These are phyloP conservation scores for Gambusia holbrooki DNA, from an alignment of 2,113 vertebrate species.

Conservation along the genomic window DNA sequence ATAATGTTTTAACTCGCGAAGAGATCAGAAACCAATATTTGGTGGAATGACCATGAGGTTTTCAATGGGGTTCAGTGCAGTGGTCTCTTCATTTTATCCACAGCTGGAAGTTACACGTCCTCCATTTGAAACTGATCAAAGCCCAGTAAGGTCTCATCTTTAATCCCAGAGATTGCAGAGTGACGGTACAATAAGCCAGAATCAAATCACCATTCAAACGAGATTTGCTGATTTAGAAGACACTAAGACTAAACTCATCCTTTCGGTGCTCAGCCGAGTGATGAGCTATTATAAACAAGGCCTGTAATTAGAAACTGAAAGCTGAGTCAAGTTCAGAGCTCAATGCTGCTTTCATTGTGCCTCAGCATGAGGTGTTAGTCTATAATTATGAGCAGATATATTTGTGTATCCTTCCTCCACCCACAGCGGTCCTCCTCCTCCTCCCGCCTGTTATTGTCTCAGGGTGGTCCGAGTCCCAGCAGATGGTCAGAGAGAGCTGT, in stretches of 20 bases:
- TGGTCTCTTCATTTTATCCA: no score
- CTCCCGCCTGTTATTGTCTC: constrained; percentile 63
- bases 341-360: constrained; percentile 38
- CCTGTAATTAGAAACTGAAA: constrained; percentile 24
- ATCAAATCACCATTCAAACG: not conserved
- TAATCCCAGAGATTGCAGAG: not conserved
- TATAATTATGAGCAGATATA: constrained; percentile 60
- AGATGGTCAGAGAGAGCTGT: constrained; percentile 78
- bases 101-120: no score
- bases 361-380: constrained; percentile 34
- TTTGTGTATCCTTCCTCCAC: constrained; percentile 67
- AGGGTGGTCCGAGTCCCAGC: constrained; percentile 66
- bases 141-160: no score
- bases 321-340: constrained; percentile 32
- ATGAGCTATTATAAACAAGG: constrained; percentile 32
- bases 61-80: no score
- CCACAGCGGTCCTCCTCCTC: constrained; percentile 43
- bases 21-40: no score
- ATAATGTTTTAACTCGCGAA: no score
- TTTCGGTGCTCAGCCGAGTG: constrained; percentile 4
- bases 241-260: not conserved
- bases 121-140: not conserved
- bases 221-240: not conserved
- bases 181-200: not conserved
- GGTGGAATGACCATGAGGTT: no score